phyloP scores from a whole-genome alignment of 2,888 invertebrate species.

The Tetragnatha montana region DNA sequence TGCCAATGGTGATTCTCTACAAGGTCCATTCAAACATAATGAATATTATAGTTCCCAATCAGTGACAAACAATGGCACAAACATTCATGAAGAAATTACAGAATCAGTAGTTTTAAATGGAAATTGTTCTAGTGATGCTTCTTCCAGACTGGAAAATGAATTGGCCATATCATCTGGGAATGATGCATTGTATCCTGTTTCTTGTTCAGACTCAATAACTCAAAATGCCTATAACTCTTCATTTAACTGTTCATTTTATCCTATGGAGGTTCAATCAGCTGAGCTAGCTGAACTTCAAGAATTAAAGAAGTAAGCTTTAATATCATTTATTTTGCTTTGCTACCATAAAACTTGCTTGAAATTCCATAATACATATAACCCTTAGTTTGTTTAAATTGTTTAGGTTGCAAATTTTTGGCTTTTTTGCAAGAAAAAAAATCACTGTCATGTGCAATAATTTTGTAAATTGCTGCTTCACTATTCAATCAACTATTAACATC shows the following conservation, averaged over 20 bases:
- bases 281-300: constrained; percentile 66
- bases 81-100: constrained; percentile 46
- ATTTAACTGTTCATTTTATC: constrained; percentile 68
- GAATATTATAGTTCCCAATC: constrained; percentile 59
- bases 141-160: constrained; percentile 65
- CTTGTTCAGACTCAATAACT: constrained; percentile 62
- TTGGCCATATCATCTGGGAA: constrained; percentile 50
- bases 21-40: constrained; percentile 61
- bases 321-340: constrained; percentile 2
- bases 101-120: constrained; percentile 57
- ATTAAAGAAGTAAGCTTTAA: constrained; percentile 64
- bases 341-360: not conserved
- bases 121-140: constrained; percentile 52
- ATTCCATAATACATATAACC: too few relatives aligned
- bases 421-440: too few relatives aligned
- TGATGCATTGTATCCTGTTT: constrained; percentile 38
- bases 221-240: constrained; percentile 61
- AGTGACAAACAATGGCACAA: constrained; percentile 48
- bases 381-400: too few relatives aligned
- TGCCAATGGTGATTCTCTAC: constrained; percentile 57
- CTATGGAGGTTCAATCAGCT: constrained; percentile 64
- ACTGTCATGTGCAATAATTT: too few relatives aligned
- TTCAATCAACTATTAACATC: too few relatives aligned
- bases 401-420: too few relatives aligned
- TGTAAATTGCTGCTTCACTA: too few relatives aligned